phyloP scores from a whole-genome alignment of 2,888 invertebrate genomes.

The Platypus cylindrus region DNA sequence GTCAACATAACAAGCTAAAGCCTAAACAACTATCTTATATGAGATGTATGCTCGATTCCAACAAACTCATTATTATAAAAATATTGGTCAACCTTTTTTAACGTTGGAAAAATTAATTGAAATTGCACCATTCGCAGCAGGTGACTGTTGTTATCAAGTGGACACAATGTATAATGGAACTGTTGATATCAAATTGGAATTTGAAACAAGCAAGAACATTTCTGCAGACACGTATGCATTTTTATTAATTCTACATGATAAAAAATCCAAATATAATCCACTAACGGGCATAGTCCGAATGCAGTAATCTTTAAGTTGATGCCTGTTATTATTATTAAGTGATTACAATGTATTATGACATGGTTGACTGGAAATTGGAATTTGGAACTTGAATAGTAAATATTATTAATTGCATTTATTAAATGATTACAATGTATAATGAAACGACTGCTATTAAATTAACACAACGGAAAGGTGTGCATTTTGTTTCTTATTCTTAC shows the following conservation, averaged over 20 bases:
- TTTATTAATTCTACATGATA: slow-evolving; percentile 4
- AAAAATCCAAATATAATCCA: slow-evolving; percentile 4
- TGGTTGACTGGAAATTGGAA: too few species aligned
- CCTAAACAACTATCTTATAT: too few species aligned
- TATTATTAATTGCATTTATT: too few species aligned
- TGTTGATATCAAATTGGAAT: slow-evolving; percentile 1
- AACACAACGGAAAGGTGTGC: too few species aligned
- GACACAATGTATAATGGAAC: neutral
- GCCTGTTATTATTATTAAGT: too few species aligned
- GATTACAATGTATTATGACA: too few species aligned
- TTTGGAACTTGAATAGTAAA: too few species aligned
- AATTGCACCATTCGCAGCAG: neutral
- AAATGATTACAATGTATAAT: too few species aligned
- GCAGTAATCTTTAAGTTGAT: too few species aligned
- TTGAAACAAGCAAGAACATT: slow-evolving; percentile 2
- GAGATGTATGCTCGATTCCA: slow-evolving; percentile 1
- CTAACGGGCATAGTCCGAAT: slow-evolving; percentile 2
- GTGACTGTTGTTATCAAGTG: neutral
- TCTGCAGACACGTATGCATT: slow-evolving; percentile 2
- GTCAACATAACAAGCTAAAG: too few species aligned
- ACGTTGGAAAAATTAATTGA: neutral
- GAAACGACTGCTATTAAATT: too few species aligned
- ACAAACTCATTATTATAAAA: neutral
- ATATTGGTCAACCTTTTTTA: neutral
- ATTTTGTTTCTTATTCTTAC: too few species aligned